A percentile compares a stretch with the other conserved stretches of the same genome.
Evolutionary conservation across 2,113 vertebrate genomes (phyloP).

Genomic region (Elaphurus davidianus): DNA sequence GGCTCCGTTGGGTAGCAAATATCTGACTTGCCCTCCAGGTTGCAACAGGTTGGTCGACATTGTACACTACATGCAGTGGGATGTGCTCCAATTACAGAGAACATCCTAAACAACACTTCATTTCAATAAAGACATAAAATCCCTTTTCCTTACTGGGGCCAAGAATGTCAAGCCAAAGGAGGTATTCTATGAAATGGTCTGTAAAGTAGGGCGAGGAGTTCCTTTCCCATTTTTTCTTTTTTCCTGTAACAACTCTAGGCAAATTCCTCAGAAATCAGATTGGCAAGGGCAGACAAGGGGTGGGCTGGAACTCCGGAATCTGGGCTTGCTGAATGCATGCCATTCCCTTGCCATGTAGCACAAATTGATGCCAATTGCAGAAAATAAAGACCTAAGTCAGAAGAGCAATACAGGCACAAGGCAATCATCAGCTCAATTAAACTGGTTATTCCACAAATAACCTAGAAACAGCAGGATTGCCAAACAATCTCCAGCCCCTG

Average conservation of each 20-base stretch:
- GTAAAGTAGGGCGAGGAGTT: conserved; percentile 31
- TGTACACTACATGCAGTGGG: conserved; percentile 15
- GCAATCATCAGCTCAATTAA: conserved; percentile 71
- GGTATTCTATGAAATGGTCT: conserved; percentile 30
- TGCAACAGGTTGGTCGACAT: conserved; percentile 54
- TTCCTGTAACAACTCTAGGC: conserved; percentile 40
- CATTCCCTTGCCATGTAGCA: conserved; percentile 57
- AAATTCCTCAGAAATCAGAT: conserved; percentile 74
- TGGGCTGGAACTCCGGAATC: conserved; percentile 63
- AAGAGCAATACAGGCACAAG: conserved; percentile 51
- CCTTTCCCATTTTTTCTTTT: neutral
- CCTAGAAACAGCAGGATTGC: conserved; percentile 74
- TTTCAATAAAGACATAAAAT: conserved; percentile 29
- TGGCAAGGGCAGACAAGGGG: conserved; percentile 57
- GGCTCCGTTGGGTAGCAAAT: neutral
- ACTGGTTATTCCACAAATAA: conserved; percentile 77
- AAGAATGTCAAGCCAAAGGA: conserved; percentile 7
- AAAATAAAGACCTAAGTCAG: conserved; percentile 69
- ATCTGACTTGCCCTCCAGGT: conserved; percentile 54
- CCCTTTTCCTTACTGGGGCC: neutral
- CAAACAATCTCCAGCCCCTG: conserved; percentile 58
- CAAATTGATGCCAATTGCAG: conserved; percentile 51
- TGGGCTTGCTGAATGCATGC: conserved; percentile 56
- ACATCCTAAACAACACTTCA: conserved; percentile 13
- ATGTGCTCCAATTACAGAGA: conserved; percentile 49